These are phyloP conservation scores for Tachysurus vachellii DNA, from an alignment of 2,113 vertebrate genomes.

Conservation along the genomic window DNA sequence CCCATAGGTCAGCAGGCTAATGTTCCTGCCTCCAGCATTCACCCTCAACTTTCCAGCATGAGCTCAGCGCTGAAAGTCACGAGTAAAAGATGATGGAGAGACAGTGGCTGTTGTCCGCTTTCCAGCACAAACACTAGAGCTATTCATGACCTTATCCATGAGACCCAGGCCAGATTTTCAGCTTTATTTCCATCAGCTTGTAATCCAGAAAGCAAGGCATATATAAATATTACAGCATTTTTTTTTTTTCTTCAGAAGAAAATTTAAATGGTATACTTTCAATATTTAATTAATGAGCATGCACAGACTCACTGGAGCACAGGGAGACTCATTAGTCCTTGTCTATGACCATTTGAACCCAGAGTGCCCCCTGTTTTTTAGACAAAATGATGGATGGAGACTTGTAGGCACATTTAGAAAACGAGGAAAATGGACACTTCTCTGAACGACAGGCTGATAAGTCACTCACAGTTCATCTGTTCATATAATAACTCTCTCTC, in stretches of 20 bases:
- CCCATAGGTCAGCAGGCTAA: slow-evolving; percentile 45
- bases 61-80: slow-evolving; percentile 16
- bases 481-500: not conserved
- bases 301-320: not conserved
- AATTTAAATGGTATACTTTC: not conserved
- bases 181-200: not conserved
- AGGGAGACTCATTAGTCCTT: slow-evolving; percentile 38
- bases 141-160: slow-evolving; percentile 20
- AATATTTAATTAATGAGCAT: not conserved
- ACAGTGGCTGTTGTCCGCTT: not conserved
- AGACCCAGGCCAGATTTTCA: not conserved
- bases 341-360: slow-evolving; percentile 38
- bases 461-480: slow-evolving; percentile 20
- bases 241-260: not conserved
- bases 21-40: slow-evolving; percentile 46
- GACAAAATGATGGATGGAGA: slow-evolving; percentile 47
- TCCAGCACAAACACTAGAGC: slow-evolving; percentile 29
- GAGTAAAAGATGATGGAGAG: slow-evolving; percentile 22
- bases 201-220: not conserved
- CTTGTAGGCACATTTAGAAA: slow-evolving; percentile 5
- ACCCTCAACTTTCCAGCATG: slow-evolving; percentile 31
- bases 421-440: not conserved
- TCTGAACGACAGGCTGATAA: slow-evolving; percentile 17
- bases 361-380: slow-evolving; percentile 6
- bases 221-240: not conserved